phyloP scores from a whole-genome alignment of 2,888 invertebrate species.

The Tetragonisca angustula region DNA sequence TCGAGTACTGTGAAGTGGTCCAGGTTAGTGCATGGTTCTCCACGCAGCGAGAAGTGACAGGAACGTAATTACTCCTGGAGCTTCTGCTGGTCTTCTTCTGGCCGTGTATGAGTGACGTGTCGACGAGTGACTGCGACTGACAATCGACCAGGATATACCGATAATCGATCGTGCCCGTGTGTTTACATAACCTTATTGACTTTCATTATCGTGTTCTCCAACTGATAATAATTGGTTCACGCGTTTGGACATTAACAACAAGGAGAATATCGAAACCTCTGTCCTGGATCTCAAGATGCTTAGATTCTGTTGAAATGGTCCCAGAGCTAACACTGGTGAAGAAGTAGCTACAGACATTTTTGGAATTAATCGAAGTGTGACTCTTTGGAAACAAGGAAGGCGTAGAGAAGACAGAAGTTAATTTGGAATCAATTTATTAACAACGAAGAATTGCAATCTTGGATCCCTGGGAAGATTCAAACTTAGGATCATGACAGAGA shows the following conservation, averaged over 20 bases:
- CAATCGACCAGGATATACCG: constrained; percentile 2
- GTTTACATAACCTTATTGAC: not conserved
- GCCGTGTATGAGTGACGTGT: constrained; percentile 3
- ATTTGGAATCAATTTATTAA: no score
- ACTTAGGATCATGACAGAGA: no score
- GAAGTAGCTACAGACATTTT: not conserved
- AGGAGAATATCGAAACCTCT: no score
- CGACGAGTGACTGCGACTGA: constrained; percentile 12
- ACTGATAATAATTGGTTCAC: no score
- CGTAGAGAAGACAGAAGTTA: no score
- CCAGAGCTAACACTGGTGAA: not conserved
- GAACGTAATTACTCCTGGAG: constrained; percentile 25
- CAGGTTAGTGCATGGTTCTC: not conserved
- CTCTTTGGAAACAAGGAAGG: no score
- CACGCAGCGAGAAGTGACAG: constrained; percentile 6
- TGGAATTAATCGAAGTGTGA: not conserved
- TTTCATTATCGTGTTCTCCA: not conserved
- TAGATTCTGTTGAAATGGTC: no score
- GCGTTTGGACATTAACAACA: no score
- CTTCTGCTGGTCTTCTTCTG: not conserved
- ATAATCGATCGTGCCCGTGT: constrained; percentile 17
- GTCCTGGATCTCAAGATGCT: no score
- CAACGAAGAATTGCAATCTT: no score
- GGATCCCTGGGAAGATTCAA: no score
- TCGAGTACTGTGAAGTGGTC: not conserved